Evolutionary conservation across 2,888 invertebrate genomes (phyloP), one percentile per base, ranked within the genome.

Genomic region (Melipona bicolor): DNA sequence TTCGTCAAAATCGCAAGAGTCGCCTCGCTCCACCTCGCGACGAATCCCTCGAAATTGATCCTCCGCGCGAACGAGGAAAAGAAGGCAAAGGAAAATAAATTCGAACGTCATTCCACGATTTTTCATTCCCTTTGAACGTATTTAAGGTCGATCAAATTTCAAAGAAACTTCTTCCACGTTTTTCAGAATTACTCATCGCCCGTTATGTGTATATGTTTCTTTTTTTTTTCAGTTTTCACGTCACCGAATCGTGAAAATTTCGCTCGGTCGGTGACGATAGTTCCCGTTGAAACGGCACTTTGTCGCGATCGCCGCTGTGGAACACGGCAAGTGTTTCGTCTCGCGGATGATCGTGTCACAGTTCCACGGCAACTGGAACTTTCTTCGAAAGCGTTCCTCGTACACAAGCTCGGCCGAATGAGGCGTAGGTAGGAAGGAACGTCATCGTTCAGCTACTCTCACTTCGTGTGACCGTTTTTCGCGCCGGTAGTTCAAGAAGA

Each of bases 371-470:
- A 88, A 84, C 91, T 90, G 89, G 81, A 83, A 88, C 92, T 88
- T 91, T 88, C 90, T 87, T 90, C 84, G 85, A 80, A 88, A 89
- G 86, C 84, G 88, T 88, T 87, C 77, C 75, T 88, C 67, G 90
- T 90, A 88, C 52, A 68, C 81, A 74, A 83, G 65, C 77, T 77
- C 27, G 64, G 19, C 54, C 62, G 69, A 78, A 70, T 32, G 73
- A 79, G 76, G 82, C 81, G 89, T 89, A 79, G 91, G 93, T 83
- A 87, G 91, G 83, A 85, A 82, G 87, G 77, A 88, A 88, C 92
- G 91, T 91, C 91, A 91, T 84, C 90, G 82, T 71, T 76, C 65
- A 61, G 32, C 83, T 77, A 87, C 87, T 89, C 89, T 89, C 88
- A 88, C 88, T 88, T 81, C 77, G 70, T 74, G 82, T 70, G 88